Evolutionary conservation across 2,797 vertebrate species (phyloP).

Genomic region (Anisognathus igniventris): DNA sequence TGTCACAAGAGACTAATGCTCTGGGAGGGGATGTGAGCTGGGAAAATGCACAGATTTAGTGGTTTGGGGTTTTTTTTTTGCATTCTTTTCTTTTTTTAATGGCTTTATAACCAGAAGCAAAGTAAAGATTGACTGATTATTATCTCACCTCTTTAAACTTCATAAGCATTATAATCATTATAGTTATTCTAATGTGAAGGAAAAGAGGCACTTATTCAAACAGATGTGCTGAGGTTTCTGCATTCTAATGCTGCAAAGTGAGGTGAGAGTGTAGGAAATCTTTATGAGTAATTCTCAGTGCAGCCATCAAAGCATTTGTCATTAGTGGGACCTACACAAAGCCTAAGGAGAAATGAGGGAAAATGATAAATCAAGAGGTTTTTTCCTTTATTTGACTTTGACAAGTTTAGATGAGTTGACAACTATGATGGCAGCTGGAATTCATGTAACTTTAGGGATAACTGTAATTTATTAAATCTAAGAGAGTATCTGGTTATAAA

Average conservation of each 20-base stretch:
- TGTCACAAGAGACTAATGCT: background rate
- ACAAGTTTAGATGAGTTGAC: background rate
- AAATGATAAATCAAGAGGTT: background rate
- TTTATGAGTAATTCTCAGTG: background rate
- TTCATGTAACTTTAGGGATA: background rate
- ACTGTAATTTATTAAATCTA: background rate
- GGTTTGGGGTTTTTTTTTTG: background rate
- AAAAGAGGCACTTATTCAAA: conserved; percentile 7
- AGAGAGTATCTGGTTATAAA: background rate
- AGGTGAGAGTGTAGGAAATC: background rate
- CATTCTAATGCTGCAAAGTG: background rate
- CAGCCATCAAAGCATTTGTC: background rate
- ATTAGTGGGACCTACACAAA: background rate
- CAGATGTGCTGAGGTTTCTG: background rate
- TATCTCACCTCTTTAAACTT: conserved; percentile 35
- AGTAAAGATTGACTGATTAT: conserved; percentile 17
- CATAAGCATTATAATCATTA: background rate
- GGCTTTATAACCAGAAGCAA: conserved; percentile 32
- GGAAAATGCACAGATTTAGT: background rate
- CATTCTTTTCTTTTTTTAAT: background rate
- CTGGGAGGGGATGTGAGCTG: background rate
- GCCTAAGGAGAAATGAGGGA: background rate
- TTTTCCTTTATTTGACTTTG: background rate
- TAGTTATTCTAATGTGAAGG: conserved; percentile 10
- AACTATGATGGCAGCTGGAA: background rate